Conservation (phyloP, 2,113 vertebrate species). For the Phrynocephalus versicolor region DNA sequence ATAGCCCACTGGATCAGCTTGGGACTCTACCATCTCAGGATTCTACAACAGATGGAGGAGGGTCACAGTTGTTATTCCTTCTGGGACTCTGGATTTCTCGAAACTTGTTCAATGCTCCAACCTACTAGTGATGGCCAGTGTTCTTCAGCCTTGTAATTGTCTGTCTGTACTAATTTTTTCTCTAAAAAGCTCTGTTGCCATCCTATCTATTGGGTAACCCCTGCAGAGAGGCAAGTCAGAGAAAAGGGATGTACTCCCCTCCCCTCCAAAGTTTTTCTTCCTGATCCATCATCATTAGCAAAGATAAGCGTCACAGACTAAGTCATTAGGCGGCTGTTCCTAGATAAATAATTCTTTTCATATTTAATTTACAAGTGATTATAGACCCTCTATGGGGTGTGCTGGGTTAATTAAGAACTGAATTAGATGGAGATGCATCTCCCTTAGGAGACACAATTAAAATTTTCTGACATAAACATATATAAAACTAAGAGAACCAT, state of each 20-base stretch:
- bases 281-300: slow-evolving; percentile 76
- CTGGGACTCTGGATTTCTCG: not conserved
- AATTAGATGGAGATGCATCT: slow-evolving; percentile 73
- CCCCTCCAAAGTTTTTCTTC: slow-evolving; percentile 39
- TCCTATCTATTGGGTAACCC: not conserved
- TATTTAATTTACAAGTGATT: slow-evolving; percentile 79
- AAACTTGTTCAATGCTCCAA: not conserved
- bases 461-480: slow-evolving; percentile 43
- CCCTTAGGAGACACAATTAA: slow-evolving; percentile 72
- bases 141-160: not conserved
- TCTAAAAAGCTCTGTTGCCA: not conserved
- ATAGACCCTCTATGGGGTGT: slow-evolving; percentile 69
- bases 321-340: slow-evolving; percentile 69
- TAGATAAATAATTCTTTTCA: slow-evolving; percentile 80
- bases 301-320: slow-evolving; percentile 70
- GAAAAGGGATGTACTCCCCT: slow-evolving; percentile 1
- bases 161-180: slow-evolving; percentile 4
- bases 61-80: not conserved
- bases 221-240: not conserved
- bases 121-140: not conserved
- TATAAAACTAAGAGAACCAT: not conserved
- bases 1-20: not conserved
- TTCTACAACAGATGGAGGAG: not conserved
- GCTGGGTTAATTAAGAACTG: slow-evolving; percentile 77
- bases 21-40: not conserved